Percentiles rank a stretch among this genome's conserved stretches.
phyloP scores from a whole-genome alignment of 2,113 vertebrate species.

The Coregonus clupeaformis region DNA sequence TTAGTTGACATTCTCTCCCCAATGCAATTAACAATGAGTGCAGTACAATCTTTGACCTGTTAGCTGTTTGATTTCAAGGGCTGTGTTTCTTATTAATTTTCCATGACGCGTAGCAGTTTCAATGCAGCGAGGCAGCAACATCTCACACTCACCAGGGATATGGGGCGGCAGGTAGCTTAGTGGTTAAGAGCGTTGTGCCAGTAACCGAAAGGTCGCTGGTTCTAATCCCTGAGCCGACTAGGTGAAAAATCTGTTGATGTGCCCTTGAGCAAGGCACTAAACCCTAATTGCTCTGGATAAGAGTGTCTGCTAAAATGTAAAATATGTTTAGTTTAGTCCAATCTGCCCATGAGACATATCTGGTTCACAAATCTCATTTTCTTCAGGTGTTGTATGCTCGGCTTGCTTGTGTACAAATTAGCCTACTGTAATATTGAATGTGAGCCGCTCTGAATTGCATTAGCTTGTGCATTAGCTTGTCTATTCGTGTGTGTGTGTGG shows the following conservation, averaged over 20 bases:
- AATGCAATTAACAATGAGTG: conserved; percentile 63
- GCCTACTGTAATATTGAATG: conserved; percentile 13
- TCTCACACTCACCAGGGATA: conserved; percentile 31
- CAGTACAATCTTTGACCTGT: conserved; percentile 60
- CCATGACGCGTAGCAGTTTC: conserved; percentile 7
- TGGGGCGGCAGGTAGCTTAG: too few relatives aligned
- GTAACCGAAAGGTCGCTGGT: too few relatives aligned
- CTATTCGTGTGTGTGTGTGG: not conserved
- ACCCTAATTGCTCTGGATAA: too few relatives aligned
- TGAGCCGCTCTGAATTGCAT: not conserved
- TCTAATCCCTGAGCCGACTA: too few relatives aligned
- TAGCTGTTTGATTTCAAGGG: conserved; percentile 68
- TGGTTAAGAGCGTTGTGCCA: too few relatives aligned
- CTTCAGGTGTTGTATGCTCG: conserved; percentile 35
- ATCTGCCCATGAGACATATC: conserved; percentile 41
- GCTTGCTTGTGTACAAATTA: conserved; percentile 35
- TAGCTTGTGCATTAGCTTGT: conserved; percentile 11
- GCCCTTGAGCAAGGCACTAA: too few relatives aligned
- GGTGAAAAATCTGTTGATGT: too few relatives aligned
- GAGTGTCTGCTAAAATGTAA: too few relatives aligned
- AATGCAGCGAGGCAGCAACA: not conserved
- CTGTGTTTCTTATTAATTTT: conserved; percentile 40
- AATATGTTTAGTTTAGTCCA: conserved; percentile 30
- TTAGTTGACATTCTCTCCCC: conserved; percentile 69
- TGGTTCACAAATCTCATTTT: conserved; percentile 40